Percentiles rank a stretch among this genome's conserved stretches.
Conservation (phyloP, 2,113 vertebrate species). For the Cyanocitta stelleri region DNA sequence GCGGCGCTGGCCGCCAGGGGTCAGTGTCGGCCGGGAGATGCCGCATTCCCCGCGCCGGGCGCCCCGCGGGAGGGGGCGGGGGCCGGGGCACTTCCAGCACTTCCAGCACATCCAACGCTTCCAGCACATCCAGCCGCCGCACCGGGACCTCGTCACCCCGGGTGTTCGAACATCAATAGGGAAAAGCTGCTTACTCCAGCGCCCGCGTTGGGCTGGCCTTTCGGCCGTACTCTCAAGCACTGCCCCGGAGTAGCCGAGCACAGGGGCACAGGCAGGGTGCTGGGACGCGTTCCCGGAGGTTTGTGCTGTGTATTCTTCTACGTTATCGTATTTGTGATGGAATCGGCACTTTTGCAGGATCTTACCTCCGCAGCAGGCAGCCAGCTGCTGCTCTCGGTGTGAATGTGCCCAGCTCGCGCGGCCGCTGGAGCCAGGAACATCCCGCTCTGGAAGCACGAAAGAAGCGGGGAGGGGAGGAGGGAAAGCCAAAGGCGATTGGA, state of each 20-base stretch:
- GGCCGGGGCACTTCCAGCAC: fast-evolving
- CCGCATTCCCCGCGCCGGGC: not conserved
- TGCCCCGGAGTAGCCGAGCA: not conserved
- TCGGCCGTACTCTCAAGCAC: not conserved
- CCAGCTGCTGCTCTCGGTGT: not conserved
- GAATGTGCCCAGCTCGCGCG: not conserved
- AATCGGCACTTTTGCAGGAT: not conserved
- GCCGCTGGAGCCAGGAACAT: not conserved
- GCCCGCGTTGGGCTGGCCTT: not conserved
- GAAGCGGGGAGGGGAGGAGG: not conserved
- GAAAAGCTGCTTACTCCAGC: not conserved
- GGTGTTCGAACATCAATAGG: not conserved
- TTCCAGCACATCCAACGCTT: not conserved
- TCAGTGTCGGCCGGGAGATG: conserved; percentile 69
- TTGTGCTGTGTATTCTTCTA: not conserved
- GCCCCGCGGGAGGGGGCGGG: not conserved
- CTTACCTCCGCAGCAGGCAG: not conserved
- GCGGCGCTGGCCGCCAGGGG: conserved; percentile 26
- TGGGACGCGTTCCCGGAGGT: not conserved
- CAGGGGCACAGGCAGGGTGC: not conserved
- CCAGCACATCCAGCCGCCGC: not conserved
- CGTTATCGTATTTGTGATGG: not conserved
- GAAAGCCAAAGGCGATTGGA: not conserved
- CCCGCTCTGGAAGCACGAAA: not conserved
- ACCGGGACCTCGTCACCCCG: not conserved